Conservation (phyloP, 2,797 vertebrate species). For the Epinephelus awoara region DNA sequence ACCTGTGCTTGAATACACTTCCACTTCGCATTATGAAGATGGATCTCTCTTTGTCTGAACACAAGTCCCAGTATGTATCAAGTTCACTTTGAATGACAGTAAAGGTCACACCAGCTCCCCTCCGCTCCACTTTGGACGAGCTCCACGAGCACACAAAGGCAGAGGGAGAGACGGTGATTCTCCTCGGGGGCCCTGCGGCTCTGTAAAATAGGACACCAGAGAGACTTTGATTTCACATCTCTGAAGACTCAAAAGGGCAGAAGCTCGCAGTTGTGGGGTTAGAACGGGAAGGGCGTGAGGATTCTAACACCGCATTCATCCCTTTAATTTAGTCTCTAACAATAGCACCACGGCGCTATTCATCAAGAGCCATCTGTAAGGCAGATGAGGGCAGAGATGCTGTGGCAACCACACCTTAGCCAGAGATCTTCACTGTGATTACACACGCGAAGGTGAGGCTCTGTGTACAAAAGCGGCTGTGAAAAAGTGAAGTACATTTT, state of each 20-base stretch:
- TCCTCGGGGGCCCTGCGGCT: conserved; percentile 48
- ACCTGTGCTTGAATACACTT: conserved; percentile 7
- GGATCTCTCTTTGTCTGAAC: conserved; percentile 42
- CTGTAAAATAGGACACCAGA: conserved; percentile 67
- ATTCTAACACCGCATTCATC: conserved; percentile 56
- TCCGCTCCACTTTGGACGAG: conserved; percentile 54
- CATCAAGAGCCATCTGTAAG: conserved; percentile 37
- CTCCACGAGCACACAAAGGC: conserved; percentile 66
- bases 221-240: conserved; percentile 74
- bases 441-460: conserved; percentile 28
- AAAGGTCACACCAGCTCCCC: conserved; percentile 57
- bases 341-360: conserved; percentile 54
- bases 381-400: conserved; percentile 29
- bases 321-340: conserved; percentile 66
- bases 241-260: conserved; percentile 57
- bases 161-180: conserved; percentile 35
- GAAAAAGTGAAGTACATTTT: conserved; percentile 1
- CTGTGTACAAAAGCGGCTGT: conserved; percentile 2
- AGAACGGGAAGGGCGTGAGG: conserved; percentile 52
- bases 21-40: conserved; percentile 13
- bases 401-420: conserved; percentile 52
- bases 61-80: conserved; percentile 42
- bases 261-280: conserved; percentile 38
- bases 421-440: conserved; percentile 35
- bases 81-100: conserved; percentile 51